Evolutionary conservation across 2,888 invertebrate species (phyloP).

Genomic region (Aleiodes alternator): DNA sequence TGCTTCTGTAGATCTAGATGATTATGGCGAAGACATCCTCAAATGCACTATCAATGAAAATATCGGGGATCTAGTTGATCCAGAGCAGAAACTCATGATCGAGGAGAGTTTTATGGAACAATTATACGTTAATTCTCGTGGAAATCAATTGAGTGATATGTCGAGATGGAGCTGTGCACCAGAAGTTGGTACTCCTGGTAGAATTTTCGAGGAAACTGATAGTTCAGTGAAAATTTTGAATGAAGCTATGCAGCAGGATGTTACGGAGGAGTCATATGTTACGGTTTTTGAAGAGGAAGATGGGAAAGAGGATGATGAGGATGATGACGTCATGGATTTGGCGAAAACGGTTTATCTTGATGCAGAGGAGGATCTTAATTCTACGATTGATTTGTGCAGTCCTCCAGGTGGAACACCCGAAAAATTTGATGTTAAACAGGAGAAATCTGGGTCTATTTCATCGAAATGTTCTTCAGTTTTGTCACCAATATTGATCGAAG

Average conservation of each 20-base stretch:
- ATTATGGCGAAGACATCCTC: conserved; percentile 50
- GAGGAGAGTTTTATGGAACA: conserved; percentile 42
- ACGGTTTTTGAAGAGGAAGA: neutral
- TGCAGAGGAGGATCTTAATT: neutral
- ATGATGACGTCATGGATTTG: neutral
- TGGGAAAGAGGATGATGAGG: neutral
- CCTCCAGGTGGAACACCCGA: neutral
- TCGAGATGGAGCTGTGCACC: neutral
- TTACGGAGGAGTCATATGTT: too few species aligned
- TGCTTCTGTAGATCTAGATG: neutral
- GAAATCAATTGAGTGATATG: neutral
- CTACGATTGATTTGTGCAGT: conserved; percentile 3
- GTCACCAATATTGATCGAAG: too few species aligned
- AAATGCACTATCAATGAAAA: conserved; percentile 47
- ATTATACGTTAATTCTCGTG: conserved; percentile 36
- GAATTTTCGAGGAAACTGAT: neutral
- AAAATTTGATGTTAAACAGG: neutral
- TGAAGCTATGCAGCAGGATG: neutral
- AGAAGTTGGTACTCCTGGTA: conserved; percentile 4
- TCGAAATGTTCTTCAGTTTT: too few species aligned
- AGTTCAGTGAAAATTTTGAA: neutral
- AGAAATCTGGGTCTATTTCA: neutral
- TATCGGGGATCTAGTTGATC: conserved; percentile 43
- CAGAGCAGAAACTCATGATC: conserved; percentile 46
- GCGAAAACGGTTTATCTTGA: conserved; percentile 1